Evolutionary conservation across 2,113 vertebrate genomes (phyloP).

Genomic region (Nannobrachium achirus): DNA sequence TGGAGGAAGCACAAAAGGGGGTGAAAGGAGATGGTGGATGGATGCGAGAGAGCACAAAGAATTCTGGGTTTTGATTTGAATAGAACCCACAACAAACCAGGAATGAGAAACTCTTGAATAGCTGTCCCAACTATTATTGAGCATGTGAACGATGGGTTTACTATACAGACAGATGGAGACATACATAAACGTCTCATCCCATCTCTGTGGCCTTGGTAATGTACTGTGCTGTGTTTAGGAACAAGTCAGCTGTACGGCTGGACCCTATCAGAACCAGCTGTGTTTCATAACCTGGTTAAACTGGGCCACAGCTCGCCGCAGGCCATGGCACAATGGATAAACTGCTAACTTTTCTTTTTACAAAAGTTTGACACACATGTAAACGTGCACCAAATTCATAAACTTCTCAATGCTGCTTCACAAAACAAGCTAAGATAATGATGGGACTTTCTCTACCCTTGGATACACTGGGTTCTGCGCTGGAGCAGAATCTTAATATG

Average conservation of each 20-base stretch:
- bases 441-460: too few relatives aligned
- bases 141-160: too few relatives aligned
- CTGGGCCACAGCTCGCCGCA: background rate
- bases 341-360: background rate
- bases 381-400: background rate
- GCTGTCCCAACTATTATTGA: too few relatives aligned
- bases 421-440: background rate
- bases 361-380: too few relatives aligned
- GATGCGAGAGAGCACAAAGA: background rate
- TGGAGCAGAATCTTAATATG: too few relatives aligned
- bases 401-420: slow-evolving; percentile 28
- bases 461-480: too few relatives aligned
- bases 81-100: too few relatives aligned
- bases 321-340: background rate
- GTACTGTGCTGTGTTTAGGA: slow-evolving; percentile 17
- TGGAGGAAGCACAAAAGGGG: too few relatives aligned
- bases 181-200: slow-evolving; percentile 51
- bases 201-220: slow-evolving; percentile 31
- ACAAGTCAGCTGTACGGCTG: too few relatives aligned
- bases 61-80: too few relatives aligned
- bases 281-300: background rate
- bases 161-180: too few relatives aligned
- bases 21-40: background rate
- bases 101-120: too few relatives aligned
- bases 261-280: background rate